Evolutionary conservation across 2,113 vertebrate genomes (phyloP).

Genomic region (Anarrhichthys ocellatus): DNA sequence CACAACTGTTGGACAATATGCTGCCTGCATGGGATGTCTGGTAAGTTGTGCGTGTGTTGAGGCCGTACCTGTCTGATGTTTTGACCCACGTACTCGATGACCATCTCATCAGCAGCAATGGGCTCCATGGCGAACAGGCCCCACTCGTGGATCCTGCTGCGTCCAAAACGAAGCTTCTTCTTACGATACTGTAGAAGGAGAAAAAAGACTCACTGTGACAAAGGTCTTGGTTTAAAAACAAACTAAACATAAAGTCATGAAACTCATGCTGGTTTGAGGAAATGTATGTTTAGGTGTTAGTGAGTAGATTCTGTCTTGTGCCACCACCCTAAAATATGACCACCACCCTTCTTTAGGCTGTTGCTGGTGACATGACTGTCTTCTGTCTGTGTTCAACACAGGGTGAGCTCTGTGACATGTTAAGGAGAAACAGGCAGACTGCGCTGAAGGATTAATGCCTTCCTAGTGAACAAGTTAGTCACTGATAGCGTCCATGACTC

Average conservation of each 20-base stretch:
- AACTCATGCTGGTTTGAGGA: neutral
- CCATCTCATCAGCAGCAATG: conserved; percentile 96
- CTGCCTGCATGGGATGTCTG: neutral
- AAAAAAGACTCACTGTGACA: neutral
- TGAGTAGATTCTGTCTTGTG: neutral
- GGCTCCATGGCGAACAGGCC: conserved; percentile 96
- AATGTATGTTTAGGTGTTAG: neutral
- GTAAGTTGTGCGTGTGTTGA: neutral
- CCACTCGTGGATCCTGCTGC: conserved; percentile 96
- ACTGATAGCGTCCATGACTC: neutral
- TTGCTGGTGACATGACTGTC: neutral
- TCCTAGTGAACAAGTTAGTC: neutral
- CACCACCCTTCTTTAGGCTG: neutral
- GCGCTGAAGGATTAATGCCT: neutral
- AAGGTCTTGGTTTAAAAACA: neutral
- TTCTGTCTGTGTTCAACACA: neutral
- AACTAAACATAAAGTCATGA: neutral
- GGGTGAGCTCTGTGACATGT: neutral
- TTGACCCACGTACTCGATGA: conserved; percentile 96
- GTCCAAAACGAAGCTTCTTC: conserved; percentile 93
- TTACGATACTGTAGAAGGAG: conserved; percentile 88
- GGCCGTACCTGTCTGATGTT: conserved; percentile 92
- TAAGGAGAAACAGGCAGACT: neutral
- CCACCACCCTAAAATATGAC: neutral
- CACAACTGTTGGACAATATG: neutral